Base-by-base conservation (phyloP, 2,888 invertebrate species). In the Thymelicus acteon region DNA sequence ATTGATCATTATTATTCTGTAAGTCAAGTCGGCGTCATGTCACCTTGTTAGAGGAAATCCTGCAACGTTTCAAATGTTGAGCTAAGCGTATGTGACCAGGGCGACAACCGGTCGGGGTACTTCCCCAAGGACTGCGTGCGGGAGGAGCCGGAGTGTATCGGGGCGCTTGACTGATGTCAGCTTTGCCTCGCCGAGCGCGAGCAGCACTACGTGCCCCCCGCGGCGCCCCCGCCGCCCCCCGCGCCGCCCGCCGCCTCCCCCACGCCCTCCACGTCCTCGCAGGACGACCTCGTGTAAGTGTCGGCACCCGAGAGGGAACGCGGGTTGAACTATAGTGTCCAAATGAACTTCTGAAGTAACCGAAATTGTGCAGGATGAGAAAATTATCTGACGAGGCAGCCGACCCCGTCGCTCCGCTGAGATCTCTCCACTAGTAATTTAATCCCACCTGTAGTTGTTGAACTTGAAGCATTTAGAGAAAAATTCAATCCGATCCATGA, bases 61-160 rank as follows among this genome's bases (percentile, higher is more conserved):
- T 44, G 44, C 10, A 12, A 10, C 10, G 12, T 44, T 44, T 12
- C 44, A 44, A 44, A 44, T 44, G 4, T 10, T 44, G 40, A 48
- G 24, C 15, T 40, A 19, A 13, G n/a, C 5, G 47, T 24, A 12
- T 47, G 12, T 31, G 12, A 64, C 0, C 82, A 93, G 93, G 92
- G 92, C 39, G 94, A 94, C 86, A 90, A 89, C 81, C 87, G 94
- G 1, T 88, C 92, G 6, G 97, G 97, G 15, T 97, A 96, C 87
- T 97, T 97, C 88, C 97, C 97, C 4, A 96, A 96, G 85, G 96
- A 96, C 76, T 97, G 96, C 88, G 97, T 97, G 61, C 94, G 94
- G 61, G 95, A 95, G 85, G 95, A 95, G 80, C 94, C 95, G 2
- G 93, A 94, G 79, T 93, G 92, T 65, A 90, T 93, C 78, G 93